phyloP scores from a whole-genome alignment of 2,113 vertebrate genomes.

The Lutjanus erythropterus region DNA sequence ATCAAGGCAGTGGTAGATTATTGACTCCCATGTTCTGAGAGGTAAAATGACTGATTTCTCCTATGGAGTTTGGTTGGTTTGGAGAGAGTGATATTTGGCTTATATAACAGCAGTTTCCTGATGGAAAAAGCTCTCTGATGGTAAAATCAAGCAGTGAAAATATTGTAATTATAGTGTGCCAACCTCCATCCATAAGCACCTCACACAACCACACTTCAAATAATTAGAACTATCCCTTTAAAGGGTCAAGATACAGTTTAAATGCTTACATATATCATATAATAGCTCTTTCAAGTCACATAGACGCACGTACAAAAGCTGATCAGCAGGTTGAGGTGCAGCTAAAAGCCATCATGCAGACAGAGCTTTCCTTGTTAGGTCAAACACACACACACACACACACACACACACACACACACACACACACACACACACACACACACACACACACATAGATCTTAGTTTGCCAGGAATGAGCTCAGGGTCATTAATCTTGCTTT shows the following conservation, averaged over 20 bases:
- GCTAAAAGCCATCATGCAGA: constrained; percentile 43
- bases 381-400: constrained; percentile 37
- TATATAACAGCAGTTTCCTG: too few species aligned
- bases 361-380: constrained; percentile 69
- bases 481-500: constrained; percentile 79
- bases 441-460: constrained; percentile 34
- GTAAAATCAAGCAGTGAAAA: too few species aligned
- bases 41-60: too few species aligned
- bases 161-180: too few species aligned
- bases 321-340: constrained; percentile 47
- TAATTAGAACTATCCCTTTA: too few species aligned
- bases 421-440: constrained; percentile 54
- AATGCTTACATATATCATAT: neutral
- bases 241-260: neutral
- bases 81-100: too few species aligned
- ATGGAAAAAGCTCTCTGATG: too few species aligned
- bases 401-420: constrained; percentile 27
- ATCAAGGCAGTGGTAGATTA: too few species aligned
- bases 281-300: neutral
- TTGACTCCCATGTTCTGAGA: too few species aligned
- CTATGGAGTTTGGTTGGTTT: too few species aligned
- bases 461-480: constrained; percentile 74
- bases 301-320: constrained; percentile 2
- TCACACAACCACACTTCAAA: too few species aligned
- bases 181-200: too few species aligned